phyloP scores from a whole-genome alignment of 2,888 invertebrate species.

The Antitype chi region DNA sequence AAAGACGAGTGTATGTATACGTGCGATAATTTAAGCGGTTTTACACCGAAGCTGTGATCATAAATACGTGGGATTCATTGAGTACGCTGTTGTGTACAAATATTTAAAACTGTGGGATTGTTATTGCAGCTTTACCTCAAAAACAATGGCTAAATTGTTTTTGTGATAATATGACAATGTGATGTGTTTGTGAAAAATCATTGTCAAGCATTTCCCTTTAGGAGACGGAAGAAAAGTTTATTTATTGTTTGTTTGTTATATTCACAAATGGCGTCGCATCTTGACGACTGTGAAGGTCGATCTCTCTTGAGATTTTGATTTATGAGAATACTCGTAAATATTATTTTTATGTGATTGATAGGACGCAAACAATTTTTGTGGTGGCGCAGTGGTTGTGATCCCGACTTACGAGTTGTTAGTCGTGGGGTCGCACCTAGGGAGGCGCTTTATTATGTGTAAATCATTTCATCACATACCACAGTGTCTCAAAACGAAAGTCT shows the following conservation, averaged over 20 bases:
- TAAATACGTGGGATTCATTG: constrained; percentile 68
- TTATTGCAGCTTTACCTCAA: constrained; percentile 39
- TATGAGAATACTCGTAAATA: constrained; percentile 45
- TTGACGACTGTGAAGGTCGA: constrained; percentile 42
- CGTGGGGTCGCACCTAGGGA: too few relatives aligned
- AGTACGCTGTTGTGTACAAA: constrained; percentile 36
- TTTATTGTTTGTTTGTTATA: constrained; percentile 42
- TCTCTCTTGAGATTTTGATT: constrained; percentile 17
- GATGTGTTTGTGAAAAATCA: constrained; percentile 37
- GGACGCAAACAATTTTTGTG: constrained; percentile 21
- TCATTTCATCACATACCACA: too few relatives aligned
- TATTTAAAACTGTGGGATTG: constrained; percentile 43
- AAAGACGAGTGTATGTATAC: constrained; percentile 55
- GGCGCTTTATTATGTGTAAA: too few relatives aligned
- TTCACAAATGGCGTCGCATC: constrained; percentile 18
- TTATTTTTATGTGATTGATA: constrained; percentile 31
- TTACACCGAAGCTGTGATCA: constrained; percentile 45
- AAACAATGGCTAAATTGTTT: constrained; percentile 53
- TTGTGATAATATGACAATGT: constrained; percentile 36
- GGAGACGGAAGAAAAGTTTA: constrained; percentile 27
- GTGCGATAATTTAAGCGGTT: constrained; percentile 65
- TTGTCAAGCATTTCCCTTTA: constrained; percentile 52
- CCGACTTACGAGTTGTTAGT: too few relatives aligned
- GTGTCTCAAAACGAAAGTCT: too few relatives aligned
- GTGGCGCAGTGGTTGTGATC: background rate